Conservation (phyloP, 2,888 invertebrate genomes). For the Lasioglossum lativentre region DNA sequence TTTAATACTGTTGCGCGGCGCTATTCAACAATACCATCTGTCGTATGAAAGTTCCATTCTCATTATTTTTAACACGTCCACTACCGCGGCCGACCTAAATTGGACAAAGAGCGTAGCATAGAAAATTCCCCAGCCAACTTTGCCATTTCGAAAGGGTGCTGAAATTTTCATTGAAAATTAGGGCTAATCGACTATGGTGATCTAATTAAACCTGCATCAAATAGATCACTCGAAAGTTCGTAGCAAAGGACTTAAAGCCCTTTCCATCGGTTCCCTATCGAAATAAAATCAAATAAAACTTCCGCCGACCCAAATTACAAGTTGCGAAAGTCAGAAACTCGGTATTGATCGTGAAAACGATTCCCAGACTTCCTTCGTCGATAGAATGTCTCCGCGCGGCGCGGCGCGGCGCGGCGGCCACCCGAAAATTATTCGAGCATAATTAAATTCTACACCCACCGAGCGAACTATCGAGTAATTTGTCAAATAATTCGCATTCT, state of each 20-base stretch:
- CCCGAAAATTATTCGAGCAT: slow-evolving; percentile 31
- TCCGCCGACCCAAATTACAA: neutral
- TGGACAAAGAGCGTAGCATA: neutral
- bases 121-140: neutral
- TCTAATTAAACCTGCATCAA: neutral
- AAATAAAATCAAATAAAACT: slow-evolving; percentile 9
- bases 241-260: neutral
- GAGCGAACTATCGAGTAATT: slow-evolving; percentile 25
- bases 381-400: slow-evolving; percentile 23
- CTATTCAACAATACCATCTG: neutral
- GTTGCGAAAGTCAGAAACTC: neutral
- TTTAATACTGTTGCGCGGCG: neutral
- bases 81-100: neutral
- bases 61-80: slow-evolving; percentile 3
- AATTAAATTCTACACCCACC: slow-evolving; percentile 50
- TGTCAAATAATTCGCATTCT: slow-evolving; percentile 57
- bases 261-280: neutral
- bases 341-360: slow-evolving; percentile 4
- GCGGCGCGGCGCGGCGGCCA: too few species aligned
- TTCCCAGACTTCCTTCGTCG: neutral
- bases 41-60: neutral
- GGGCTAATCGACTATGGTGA: neutral
- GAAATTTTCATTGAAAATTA: slow-evolving; percentile 9
- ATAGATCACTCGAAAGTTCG: neutral
- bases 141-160: neutral